Base-by-base conservation (phyloP, 2,113 vertebrate genomes). In the Leuciscus idus region DNA sequence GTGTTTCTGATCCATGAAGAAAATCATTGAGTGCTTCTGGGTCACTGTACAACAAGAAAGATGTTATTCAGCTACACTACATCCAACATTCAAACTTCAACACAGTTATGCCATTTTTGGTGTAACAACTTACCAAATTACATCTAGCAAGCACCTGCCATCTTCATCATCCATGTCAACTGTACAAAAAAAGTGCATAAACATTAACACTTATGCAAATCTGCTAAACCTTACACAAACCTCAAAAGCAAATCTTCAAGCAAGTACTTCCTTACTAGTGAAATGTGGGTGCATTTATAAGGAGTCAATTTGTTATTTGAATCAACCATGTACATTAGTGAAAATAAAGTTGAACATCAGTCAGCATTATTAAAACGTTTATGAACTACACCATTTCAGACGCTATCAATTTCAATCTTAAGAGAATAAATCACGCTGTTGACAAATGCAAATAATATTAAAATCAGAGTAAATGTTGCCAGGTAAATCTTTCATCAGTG, bases 81-180 rank as follows among this genome's bases (percentile, higher is more conserved):
- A 72, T 75, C 23, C 4, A 46, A 12, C 26, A 64, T 39, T 17
- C 2, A 62, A n/a, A 10, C 11, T 30, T 4, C 2, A 33, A 10
- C 23, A 81, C 26, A 46, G 21, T 61, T 39, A 26, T 11, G 52
- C 19, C 26, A 28, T 46, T 64, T 39, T 19, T 11, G n/a, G 1
- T 11, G 11, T 48, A 3, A 30, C 43, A 43, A 96, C 97, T 96
- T 93, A 98, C 98, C 98, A 99, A 94, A 99, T 99, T 92, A 99
- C 97, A 95, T 99, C 98, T 96, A 99, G 95, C 96, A 99, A 96
- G 96, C 98, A 99, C 95, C 98, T 97, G 95, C 98, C 97, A 87
- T 99, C 98, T 96, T 99, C 98, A 98, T 99, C 98, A 96, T 99
- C 98, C 98, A 99, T 99, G 97, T 96, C 97, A 98, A 97, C 98